Evolutionary conservation across 1,140 invertebrate genomes (phyloP).

Genomic region (Apis florea): DNA sequence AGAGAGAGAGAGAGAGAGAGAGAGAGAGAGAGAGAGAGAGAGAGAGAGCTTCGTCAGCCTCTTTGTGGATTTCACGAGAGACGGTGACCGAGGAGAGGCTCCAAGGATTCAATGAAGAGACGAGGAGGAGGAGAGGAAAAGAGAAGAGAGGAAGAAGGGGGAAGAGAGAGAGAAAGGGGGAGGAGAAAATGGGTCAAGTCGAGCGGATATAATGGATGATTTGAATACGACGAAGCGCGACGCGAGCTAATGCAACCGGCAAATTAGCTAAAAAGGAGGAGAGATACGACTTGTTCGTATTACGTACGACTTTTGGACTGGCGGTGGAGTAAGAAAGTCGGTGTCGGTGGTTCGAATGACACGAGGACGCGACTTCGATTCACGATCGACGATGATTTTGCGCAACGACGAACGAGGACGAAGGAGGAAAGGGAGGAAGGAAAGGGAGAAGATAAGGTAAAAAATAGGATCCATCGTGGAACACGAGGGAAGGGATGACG

Average conservation of each 20-base stretch:
- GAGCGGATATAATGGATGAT: slow-evolving; percentile 51
- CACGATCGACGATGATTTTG: not conserved
- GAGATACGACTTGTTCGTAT: no score
- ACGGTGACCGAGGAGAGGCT: slow-evolving; percentile 23
- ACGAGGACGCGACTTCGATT: no score
- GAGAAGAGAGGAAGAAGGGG: not conserved
- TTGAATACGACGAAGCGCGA: slow-evolving; percentile 54
- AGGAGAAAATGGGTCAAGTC: slow-evolving; percentile 54
- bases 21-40: not conserved
- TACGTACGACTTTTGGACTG: no score
- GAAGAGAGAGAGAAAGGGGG: slow-evolving; percentile 2
- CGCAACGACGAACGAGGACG: not conserved
- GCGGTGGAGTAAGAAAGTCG: no score
- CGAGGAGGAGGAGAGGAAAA: not conserved
- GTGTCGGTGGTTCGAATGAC: no score
- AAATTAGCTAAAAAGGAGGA: slow-evolving; percentile 29
- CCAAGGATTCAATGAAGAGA: slow-evolving; percentile 18
- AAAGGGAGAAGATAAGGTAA: no score
- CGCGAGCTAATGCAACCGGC: slow-evolving; percentile 31
- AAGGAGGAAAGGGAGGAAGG: no score
- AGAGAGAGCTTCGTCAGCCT: slow-evolving; percentile 41
- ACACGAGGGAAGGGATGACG: no score
- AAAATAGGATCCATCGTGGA: no score
- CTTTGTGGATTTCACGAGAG: slow-evolving; percentile 65
- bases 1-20: not conserved